phyloP scores from a whole-genome alignment of 2,113 vertebrate genomes.

The Saccopteryx bilineata region DNA sequence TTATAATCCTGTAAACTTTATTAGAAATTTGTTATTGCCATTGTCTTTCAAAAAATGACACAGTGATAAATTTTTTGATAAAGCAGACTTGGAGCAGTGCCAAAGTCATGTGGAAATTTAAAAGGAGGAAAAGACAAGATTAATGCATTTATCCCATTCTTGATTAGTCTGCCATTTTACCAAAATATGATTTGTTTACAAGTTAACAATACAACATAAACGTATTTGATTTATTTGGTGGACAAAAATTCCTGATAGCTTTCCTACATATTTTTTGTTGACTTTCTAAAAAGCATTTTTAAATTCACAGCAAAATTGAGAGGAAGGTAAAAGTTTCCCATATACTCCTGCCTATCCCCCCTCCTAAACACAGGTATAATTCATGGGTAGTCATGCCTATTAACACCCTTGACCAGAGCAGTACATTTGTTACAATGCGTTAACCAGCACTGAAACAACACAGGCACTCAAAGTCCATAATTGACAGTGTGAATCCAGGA shows the following conservation, averaged over 20 bases:
- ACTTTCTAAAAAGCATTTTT: background rate
- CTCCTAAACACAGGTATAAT: too few species aligned
- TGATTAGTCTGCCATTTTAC: background rate
- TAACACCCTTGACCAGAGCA: background rate
- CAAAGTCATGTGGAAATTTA: background rate
- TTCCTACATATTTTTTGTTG: background rate
- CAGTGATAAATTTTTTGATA: background rate
- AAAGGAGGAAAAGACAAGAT: background rate
- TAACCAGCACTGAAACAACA: background rate
- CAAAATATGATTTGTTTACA: background rate
- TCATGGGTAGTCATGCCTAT: too few species aligned
- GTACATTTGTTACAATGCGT: background rate
- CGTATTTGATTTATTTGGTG: background rate
- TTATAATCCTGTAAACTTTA: conserved; percentile 14
- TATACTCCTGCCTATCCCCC: background rate
- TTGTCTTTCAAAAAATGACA: background rate
- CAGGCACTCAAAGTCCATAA: background rate
- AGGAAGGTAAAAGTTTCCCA: background rate
- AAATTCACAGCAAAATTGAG: background rate
- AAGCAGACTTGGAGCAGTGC: background rate
- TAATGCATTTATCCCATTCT: background rate
- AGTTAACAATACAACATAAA: background rate
- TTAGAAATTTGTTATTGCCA: conserved; percentile 27
- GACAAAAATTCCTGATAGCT: background rate
- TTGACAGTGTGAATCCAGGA: background rate